Evolutionary conservation across 2,797 vertebrate genomes (phyloP).

Genomic region (Hippopotamyrus pictus): DNA sequence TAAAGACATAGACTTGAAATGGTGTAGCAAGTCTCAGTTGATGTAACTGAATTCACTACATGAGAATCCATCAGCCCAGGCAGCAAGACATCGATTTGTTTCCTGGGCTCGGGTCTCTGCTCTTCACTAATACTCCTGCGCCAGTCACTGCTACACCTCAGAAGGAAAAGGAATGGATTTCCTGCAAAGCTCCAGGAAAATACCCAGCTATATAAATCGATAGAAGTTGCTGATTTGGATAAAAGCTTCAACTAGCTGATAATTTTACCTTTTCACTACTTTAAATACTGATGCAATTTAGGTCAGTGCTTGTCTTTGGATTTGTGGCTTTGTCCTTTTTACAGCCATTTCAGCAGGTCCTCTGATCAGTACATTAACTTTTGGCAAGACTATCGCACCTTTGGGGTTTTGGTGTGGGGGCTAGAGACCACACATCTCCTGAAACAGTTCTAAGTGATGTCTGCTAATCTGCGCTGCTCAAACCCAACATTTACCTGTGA

Average conservation of each 20-base stretch:
- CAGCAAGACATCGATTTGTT: constrained; percentile 1
- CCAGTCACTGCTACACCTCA: not conserved
- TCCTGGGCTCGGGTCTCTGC: not conserved
- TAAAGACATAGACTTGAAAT: not conserved
- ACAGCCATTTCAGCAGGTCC: not conserved
- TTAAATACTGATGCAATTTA: not conserved
- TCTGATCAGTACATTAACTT: not conserved
- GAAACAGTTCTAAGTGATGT: not conserved
- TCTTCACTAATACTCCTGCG: not conserved
- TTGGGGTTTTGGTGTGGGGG: not conserved
- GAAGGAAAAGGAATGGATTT: not conserved
- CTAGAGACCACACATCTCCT: not conserved
- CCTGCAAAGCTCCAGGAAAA: not conserved
- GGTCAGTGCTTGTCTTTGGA: not conserved
- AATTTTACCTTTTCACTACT: not conserved
- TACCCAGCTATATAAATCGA: not conserved
- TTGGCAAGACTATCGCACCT: not conserved
- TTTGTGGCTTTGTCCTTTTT: not conserved
- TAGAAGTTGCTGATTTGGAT: not conserved
- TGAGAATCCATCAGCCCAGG: not conserved
- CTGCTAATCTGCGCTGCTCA: not conserved
- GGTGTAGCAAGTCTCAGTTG: not conserved
- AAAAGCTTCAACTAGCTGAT: not conserved
- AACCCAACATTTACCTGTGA: not conserved
- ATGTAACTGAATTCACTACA: not conserved